Base-by-base conservation (phyloP, 2,113 vertebrate species). In the Sapajus apella region DNA sequence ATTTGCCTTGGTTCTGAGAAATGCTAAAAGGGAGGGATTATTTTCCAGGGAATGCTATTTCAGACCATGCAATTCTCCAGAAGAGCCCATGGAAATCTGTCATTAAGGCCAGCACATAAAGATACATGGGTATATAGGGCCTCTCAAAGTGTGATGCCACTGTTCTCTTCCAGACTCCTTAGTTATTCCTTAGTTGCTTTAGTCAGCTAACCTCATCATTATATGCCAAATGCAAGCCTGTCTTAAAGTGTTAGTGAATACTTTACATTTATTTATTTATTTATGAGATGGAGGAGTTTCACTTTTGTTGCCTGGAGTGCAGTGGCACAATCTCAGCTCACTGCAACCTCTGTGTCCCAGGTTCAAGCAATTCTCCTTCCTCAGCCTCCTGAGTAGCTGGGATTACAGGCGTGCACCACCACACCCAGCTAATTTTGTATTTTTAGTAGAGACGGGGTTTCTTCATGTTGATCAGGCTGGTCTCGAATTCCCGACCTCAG, bases 181-280 rank as follows among this genome's bases (percentile, higher is more conserved):
- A 61, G 13, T 70, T 70, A 70, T 25, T 61, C 58, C 25, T 61
- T 64, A 64, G 61, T 14, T 76, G 32, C 43, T 95, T 89, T 86
- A 80, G 66, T 37, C 52, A 43, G 13, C 27, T 77, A 50, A 14
- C 66, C 17, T 88, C 13, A 30, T 80, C 21, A 73, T 90, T 80
- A 55, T n/a, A 94, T 85, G 12, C 2, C 6, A 55, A 87, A 70
- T 66, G 27, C 13, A 64, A 64, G 55, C 4, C 70, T 93, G 6
- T 81, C 47, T 89, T n/a, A 88, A 81, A 84, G 43, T 89, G 55
- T 96, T 90, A 76, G 55, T 91, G 87, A 90, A 87, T 96, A 55
- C 16, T 87, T 89, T 50, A 90, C 66, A n/a, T 87, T 91, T 68
- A 35, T 50, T 52, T 17, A 52, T 52, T 52, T 52, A 52, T 52